Evolutionary conservation across 2,797 vertebrate genomes (phyloP), one percentile per base, ranked within the genome.

Genomic region (Siniperca undulata): DNA sequence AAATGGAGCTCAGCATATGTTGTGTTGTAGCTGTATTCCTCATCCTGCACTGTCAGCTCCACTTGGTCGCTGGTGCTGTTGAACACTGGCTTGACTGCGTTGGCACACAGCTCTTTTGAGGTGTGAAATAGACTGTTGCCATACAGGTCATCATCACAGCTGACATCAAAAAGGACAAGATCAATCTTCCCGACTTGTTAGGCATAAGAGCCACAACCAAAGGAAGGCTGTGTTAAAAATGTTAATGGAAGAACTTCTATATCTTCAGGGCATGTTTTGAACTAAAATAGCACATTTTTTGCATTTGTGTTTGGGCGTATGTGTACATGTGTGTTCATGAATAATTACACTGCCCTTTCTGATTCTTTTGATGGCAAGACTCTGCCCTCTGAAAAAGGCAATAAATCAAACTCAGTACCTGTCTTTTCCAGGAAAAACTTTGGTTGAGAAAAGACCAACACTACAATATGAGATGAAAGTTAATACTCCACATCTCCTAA

Each of bases 71-170:
- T 20, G 60, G 38, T 82, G 64, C 73, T 87, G 74, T 85, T 77
- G 59, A 81, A 84, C 81, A 75, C 68, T 74, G 84, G 80, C 80
- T 82, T 48, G 80, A 86, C 84, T 75, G 71, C 40, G 58, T 55
- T 78, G 82, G 75, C 74, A 77, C 69, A 52, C 60, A 17, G 58
- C 69, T 84, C 84, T 88, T 85, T 71, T 62, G 69, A 88, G 38
- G 76, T 84, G 68, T 92, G 89, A 88, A 83, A 86, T 83, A 79
- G 87, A 82, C 86, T 80, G 82, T 83, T 82, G 75, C 81, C 59
- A 56, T 75, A 80, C 76, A 82, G 77, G 77, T 73, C 77, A 59
- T 78, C 81, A 59, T 71, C 74, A 27, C 17, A 77, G 53, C 79
- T 83, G 70, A 81, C 77, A 80, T 82, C 42, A 76, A 40, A 77